These are phyloP conservation scores for Orthonevra nobilis DNA, from an alignment of 2,888 invertebrate species.

Conservation along the genomic window DNA sequence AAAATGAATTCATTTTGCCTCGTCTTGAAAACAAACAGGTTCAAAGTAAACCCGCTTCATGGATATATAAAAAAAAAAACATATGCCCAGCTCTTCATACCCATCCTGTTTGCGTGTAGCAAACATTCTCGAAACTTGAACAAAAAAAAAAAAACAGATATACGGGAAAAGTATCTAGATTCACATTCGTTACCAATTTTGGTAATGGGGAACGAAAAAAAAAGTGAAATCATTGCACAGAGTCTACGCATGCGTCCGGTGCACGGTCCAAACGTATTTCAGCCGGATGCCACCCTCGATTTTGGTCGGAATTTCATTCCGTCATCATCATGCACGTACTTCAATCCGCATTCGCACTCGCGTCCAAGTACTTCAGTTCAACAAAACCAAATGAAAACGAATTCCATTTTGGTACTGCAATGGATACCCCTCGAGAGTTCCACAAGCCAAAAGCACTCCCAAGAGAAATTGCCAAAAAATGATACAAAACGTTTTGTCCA, in stretches of 20 bases:
- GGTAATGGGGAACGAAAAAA: constrained; percentile 11
- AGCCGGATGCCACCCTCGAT: constrained; percentile 31
- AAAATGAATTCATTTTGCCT: constrained; percentile 16
- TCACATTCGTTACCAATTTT: background rate
- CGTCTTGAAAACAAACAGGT: constrained; percentile 41
- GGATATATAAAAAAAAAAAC: background rate
- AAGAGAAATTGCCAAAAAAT: constrained; percentile 64
- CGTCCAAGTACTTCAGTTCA: constrained; percentile 24
- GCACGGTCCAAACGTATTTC: constrained; percentile 12
- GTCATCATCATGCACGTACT: constrained; percentile 17
- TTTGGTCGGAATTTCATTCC: constrained; percentile 25
- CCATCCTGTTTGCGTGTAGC: constrained; percentile 45
- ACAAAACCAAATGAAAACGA: constrained; percentile 33
- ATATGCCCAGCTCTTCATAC: background rate
- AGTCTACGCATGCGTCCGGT: constrained; percentile 12
- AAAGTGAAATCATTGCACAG: constrained; percentile 41
- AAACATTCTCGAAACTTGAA: constrained; percentile 37
- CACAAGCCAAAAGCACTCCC: too few relatives aligned
- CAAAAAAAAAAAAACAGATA: constrained; percentile 3
- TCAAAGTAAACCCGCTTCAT: constrained; percentile 19
- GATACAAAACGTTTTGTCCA: background rate
- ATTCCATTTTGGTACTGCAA: constrained; percentile 47
- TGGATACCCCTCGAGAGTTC: too few relatives aligned
- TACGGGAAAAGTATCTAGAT: background rate
- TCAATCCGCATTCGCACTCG: constrained; percentile 7